Evolutionary conservation across 2,797 vertebrate genomes (phyloP), one percentile per base, ranked within the genome.

Genomic region (Peromyscus nudipes): DNA sequence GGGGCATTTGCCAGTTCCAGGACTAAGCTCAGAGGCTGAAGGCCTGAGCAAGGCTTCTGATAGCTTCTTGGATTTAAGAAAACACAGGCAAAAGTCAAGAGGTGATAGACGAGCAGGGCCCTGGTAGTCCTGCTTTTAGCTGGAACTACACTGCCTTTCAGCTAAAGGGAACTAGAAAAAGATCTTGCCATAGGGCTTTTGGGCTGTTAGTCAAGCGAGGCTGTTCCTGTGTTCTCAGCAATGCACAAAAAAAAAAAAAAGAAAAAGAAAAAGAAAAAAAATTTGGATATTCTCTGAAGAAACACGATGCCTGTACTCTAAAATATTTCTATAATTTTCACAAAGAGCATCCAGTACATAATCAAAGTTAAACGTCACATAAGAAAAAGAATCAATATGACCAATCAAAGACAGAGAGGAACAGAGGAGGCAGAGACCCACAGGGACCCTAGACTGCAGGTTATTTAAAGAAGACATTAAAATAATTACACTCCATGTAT

Each of bases 401-500:
- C 86, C 83, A 92, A 16, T 71, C 55, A 92, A 43, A 92, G 60
- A 40, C 84, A 64, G n/a, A 29, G 73, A 25, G 81, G n/a, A 40
- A 71, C 37, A 49, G 27, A 76, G 89, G 21, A 71, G n/a, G 2
- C 84, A 60, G 71, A 43, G 46, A 64, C 21, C 19, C 55, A 57
- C 49, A 31, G 52, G 90, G 55, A 43, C 12, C 86, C 29, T 8
- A 55, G 76, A 13, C 79, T 55, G 46, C 46, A n/a, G 62, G 21
- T 79, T 93, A 92, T 52, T 79, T 75, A 79, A 91, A 88, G 60
- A n/a, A 92, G 43, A 86, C 37, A 65, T 83, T 93, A 95, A 79
- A 87, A 95, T 88, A 95, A 79, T 79, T 76, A 79, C 40, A 40
- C 83, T 95, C 31, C 19, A 46, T 57, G 21, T 79, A 79, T 65